Evolutionary conservation across 92 coral and sea anemone genomes (phyloP).

Genomic region (Heteractis magnifica): DNA sequence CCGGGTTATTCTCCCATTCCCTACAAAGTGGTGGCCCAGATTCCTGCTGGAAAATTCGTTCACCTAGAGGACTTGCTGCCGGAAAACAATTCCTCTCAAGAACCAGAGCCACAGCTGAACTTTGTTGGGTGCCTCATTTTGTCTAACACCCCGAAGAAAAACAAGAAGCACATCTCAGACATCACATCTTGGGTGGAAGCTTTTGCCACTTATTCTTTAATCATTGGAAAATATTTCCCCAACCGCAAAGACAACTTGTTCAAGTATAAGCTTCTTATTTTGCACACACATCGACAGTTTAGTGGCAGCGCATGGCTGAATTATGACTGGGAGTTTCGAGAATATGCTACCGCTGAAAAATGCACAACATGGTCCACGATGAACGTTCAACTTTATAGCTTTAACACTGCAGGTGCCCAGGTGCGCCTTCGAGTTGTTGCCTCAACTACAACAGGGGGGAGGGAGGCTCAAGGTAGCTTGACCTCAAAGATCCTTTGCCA

Average conservation of each 20-base stretch:
- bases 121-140: slow-evolving; percentile 37
- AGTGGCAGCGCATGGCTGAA: slow-evolving; percentile 21
- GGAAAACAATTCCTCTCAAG: neutral
- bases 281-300: too few relatives aligned
- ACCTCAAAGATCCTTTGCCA: neutral
- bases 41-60: slow-evolving; percentile 21
- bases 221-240: slow-evolving; percentile 3
- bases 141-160: neutral
- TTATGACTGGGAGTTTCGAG: slow-evolving; percentile 26
- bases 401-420: slow-evolving; percentile 17
- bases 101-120: slow-evolving; percentile 22
- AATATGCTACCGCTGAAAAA: neutral
- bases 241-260: neutral
- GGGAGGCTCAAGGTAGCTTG: slow-evolving; percentile 6
- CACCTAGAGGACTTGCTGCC: slow-evolving; percentile 24
- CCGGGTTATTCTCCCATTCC: slow-evolving; percentile 16
- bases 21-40: slow-evolving; percentile 29
- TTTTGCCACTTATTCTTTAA: slow-evolving; percentile 8
- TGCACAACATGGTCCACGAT: slow-evolving; percentile 15
- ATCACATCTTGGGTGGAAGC: slow-evolving; percentile 26
- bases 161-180: neutral
- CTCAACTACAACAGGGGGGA: neutral
- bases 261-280: slow-evolving; percentile 19
- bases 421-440: neutral
- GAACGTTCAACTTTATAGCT: slow-evolving; percentile 19